These are phyloP conservation scores for Butastur rufipennis DNA, from an alignment of 2,113 vertebrate genomes.

Conservation along the genomic window DNA sequence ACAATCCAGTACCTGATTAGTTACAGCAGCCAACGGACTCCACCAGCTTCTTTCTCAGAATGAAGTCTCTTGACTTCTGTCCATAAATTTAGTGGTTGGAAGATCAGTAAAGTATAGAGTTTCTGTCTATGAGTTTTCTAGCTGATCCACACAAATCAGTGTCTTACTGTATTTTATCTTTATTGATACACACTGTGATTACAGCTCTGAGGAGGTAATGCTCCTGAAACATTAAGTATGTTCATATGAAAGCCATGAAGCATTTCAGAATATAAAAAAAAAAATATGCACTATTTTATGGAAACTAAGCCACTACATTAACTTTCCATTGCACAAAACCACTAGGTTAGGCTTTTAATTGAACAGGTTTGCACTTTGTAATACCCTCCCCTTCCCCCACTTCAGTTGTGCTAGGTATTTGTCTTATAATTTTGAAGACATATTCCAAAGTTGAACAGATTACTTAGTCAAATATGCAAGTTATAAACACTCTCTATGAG, in stretches of 20 bases:
- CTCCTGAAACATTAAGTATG: conserved; percentile 64
- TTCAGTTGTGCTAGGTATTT: background rate
- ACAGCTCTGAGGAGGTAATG: conserved; percentile 64
- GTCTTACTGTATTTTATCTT: conserved; percentile 56
- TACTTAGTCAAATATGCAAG: background rate
- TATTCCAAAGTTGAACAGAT: background rate
- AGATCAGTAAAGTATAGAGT: background rate
- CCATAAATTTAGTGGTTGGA: background rate
- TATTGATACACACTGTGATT: conserved; percentile 69
- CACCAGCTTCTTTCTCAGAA: background rate
- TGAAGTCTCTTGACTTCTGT: background rate
- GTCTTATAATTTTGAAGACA: background rate
- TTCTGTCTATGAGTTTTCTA: background rate
- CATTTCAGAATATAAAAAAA: conserved; percentile 59
- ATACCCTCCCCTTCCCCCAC: background rate
- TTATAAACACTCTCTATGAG: background rate
- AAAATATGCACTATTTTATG: conserved; percentile 48
- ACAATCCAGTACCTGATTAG: background rate
- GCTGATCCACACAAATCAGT: background rate
- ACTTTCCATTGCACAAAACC: conserved; percentile 62
- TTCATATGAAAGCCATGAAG: conserved; percentile 63
- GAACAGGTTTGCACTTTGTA: conserved; percentile 32
- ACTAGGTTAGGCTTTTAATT: conserved; percentile 62
- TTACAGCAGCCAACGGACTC: background rate
- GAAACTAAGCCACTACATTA: conserved; percentile 61